These are phyloP conservation scores for Ailuropoda melanoleuca DNA, from an alignment of 2,113 vertebrate genomes.

Conservation along the genomic window DNA sequence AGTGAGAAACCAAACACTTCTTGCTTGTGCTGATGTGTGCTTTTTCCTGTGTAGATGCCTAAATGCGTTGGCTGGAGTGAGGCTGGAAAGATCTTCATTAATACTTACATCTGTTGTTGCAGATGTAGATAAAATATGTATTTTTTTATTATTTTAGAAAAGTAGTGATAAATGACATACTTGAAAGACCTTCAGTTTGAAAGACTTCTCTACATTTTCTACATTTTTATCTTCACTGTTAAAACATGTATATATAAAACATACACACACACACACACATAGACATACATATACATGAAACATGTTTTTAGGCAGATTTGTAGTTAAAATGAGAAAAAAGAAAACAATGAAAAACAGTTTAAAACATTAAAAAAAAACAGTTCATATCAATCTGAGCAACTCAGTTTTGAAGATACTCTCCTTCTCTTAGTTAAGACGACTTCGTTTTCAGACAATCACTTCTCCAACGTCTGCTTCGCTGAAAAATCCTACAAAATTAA, in stretches of 20 bases:
- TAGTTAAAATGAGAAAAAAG: not conserved
- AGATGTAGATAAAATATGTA: not conserved
- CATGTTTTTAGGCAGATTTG: not conserved
- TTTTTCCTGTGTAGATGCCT: constrained; percentile 1
- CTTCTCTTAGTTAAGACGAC: not conserved
- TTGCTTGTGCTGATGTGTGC: not conserved
- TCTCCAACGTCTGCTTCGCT: not conserved
- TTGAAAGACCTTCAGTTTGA: not conserved
- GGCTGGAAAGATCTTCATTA: not conserved
- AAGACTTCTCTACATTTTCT: not conserved
- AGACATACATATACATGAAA: not conserved
- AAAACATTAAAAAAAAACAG: not conserved
- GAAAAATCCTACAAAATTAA: not conserved
- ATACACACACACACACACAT: not conserved
- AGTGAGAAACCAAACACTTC: not conserved
- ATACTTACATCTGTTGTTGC: not conserved
- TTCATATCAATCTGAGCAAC: not conserved
- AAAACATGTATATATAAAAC: not conserved
- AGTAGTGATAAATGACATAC: not conserved
- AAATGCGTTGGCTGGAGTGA: not conserved
- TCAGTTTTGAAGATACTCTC: not conserved
- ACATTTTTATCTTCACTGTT: not conserved
- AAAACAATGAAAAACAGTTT: not conserved
- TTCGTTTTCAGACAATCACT: not conserved
- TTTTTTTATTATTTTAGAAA: not conserved